Evolutionary conservation across 2,888 invertebrate genomes (phyloP), one percentile per base, ranked within the genome.

Genomic region (Scaptomyza parva): DNA sequence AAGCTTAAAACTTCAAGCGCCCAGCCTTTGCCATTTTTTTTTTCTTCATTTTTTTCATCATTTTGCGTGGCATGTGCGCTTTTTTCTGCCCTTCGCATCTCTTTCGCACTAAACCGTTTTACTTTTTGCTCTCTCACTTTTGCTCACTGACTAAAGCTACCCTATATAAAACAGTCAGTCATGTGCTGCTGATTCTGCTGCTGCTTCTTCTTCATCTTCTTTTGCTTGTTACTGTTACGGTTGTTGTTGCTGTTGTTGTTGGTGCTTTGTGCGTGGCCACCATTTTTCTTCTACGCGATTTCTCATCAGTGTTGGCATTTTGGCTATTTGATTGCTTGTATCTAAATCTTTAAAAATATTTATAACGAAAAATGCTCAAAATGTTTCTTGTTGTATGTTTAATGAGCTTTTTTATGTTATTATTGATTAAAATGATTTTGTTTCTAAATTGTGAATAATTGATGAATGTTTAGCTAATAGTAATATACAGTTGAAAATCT

Each of bases 1-100:
- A 69, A 68, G 60, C 67, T 54, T 48, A 45, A 62, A 64, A 63
- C 68, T 57, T 51, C 52, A 50, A 59, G 45, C 54, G 54, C 68
- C 37, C 53, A 35, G 52, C 41, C 44, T 50, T 50, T 45, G 30
- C 33, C 20, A 8, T 43, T 28, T 28, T 26, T 58, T 64, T 57
- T 26, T n/a, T 14, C 6, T 0, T 14, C 41, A 37, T 39, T 54
- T 44, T 52, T 54, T 65, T 35, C 14, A 14, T 8, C 9, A 17
- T 37, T 65, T 71, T 55, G 68, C 79, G 58, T 76, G 59, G 82
- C 82, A 85, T 85, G 85, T 82, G 82, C 85, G 81, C 79, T 77
- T 72, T 78, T 78, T 76, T 78, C 68, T 66, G 69, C 67, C 33
- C 12, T 17, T 17, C 60, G 22, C 37, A 28, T 45, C 54, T 43